phyloP scores from a whole-genome alignment of 2,888 invertebrate species.

The Heliconius charithonia region DNA sequence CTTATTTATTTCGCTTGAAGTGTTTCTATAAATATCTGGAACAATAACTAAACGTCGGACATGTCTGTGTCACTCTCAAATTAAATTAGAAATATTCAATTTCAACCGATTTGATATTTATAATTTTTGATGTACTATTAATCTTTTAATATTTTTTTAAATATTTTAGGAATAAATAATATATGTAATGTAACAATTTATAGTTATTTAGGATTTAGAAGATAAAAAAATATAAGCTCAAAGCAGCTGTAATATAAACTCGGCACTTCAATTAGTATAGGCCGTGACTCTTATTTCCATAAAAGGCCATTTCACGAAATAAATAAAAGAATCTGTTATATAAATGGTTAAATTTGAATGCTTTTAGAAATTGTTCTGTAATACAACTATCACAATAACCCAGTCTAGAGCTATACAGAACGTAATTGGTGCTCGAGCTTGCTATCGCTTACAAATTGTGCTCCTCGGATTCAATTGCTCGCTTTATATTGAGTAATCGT shows the following conservation, averaged over 20 bases:
- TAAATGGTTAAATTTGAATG: constrained; percentile 40
- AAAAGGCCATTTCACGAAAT: constrained; percentile 21
- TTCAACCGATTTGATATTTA: neutral
- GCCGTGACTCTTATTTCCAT: neutral
- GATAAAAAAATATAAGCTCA: neutral
- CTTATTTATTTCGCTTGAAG: constrained; percentile 24
- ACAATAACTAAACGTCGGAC: neutral
- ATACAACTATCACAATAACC: constrained; percentile 47
- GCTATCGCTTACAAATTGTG: constrained; percentile 52
- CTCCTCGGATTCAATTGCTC: constrained; percentile 49
- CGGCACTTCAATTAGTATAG: constrained; percentile 19
- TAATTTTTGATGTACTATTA: too few relatives aligned
- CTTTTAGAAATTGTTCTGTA: constrained; percentile 41
- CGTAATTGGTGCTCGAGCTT: constrained; percentile 52
- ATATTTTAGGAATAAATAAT: too few relatives aligned
- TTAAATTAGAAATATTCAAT: neutral
- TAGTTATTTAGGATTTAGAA: neutral
- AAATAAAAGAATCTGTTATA: constrained; percentile 19
- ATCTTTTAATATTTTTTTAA: too few relatives aligned
- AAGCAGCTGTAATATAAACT: neutral
- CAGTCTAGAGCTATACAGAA: constrained; percentile 39
- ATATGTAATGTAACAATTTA: neutral
- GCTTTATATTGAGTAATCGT: constrained; percentile 48
- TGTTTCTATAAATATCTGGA: constrained; percentile 1
- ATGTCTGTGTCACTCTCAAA: neutral